Evolutionary conservation across 2,113 vertebrate species (phyloP).

Genomic region (Parotia lawesii): DNA sequence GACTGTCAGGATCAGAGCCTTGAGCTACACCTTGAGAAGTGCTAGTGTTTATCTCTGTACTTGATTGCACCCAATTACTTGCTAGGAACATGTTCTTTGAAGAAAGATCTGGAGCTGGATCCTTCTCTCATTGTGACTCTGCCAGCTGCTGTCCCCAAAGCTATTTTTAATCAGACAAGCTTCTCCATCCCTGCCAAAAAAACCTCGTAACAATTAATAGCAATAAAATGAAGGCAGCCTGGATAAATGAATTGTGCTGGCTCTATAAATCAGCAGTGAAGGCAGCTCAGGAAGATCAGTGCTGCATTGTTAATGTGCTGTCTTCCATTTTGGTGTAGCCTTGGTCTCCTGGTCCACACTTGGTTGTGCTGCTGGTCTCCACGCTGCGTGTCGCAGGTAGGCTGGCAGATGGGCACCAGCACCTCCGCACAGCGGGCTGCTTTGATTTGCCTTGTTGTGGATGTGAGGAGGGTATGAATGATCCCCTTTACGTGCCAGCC

Average conservation of each 20-base stretch:
- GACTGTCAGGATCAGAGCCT: background rate
- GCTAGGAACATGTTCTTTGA: slow-evolving; percentile 22
- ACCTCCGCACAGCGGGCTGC: background rate
- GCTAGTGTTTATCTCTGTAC: slow-evolving; percentile 4
- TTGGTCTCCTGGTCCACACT: background rate
- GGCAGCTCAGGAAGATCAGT: background rate
- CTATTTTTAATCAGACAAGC: slow-evolving; percentile 49
- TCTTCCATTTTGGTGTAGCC: background rate
- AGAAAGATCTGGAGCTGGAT: slow-evolving; percentile 27
- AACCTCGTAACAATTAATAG: slow-evolving; percentile 25
- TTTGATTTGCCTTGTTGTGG: background rate
- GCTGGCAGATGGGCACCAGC: slow-evolving; percentile 36
- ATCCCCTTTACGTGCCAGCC: background rate
- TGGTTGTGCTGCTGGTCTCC: background rate
- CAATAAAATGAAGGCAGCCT: slow-evolving; percentile 37
- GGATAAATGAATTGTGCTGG: background rate
- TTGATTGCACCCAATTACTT: slow-evolving; percentile 40
- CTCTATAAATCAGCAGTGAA: background rate
- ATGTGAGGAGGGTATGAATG: slow-evolving; percentile 22
- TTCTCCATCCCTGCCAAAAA: slow-evolving; percentile 29
- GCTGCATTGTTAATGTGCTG: background rate
- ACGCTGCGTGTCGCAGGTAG: background rate
- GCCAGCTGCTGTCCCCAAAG: slow-evolving; percentile 47
- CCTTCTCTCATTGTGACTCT: slow-evolving; percentile 3
- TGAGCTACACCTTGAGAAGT: slow-evolving; percentile 28